Percentiles rank a stretch among this genome's conserved stretches.
Evolutionary conservation across 2,888 invertebrate genomes (phyloP).

Genomic region (Agriotes lineatus): DNA sequence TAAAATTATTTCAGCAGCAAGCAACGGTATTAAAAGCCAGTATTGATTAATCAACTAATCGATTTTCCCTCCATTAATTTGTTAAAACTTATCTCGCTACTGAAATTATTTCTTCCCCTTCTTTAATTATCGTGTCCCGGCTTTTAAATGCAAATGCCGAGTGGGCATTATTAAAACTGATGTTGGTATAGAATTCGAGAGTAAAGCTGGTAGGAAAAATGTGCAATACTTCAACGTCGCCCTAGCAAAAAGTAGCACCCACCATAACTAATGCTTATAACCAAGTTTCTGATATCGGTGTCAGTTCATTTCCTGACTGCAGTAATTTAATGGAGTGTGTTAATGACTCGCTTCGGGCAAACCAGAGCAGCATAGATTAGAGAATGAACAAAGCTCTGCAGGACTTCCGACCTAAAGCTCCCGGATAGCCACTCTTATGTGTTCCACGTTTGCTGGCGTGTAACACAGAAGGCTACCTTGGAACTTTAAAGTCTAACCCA

Average conservation of each 20-base stretch:
- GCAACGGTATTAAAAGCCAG: background rate
- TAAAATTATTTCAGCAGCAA: too few relatives aligned
- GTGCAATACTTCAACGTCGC: slow-evolving; percentile 2
- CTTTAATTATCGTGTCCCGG: slow-evolving; percentile 10
- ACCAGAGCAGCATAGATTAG: slow-evolving; percentile 51
- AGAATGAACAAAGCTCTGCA: slow-evolving; percentile 53
- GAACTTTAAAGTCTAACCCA: slow-evolving; percentile 21
- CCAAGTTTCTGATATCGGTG: slow-evolving; percentile 45
- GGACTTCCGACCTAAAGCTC: slow-evolving; percentile 53
- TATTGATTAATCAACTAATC: background rate
- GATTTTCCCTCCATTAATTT: slow-evolving; percentile 3
- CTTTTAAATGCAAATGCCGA: slow-evolving; percentile 8
- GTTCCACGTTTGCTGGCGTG: slow-evolving; percentile 20
- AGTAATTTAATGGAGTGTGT: slow-evolving; percentile 58
- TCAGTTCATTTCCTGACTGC: slow-evolving; percentile 54
- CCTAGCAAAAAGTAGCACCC: slow-evolving; percentile 24
- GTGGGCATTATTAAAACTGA: slow-evolving; percentile 14
- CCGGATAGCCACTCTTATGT: slow-evolving; percentile 32
- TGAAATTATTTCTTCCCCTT: slow-evolving; percentile 5
- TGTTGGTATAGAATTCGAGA: slow-evolving; percentile 19
- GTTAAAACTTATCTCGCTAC: slow-evolving; percentile 6
- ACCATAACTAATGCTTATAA: slow-evolving; percentile 39
- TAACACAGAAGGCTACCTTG: slow-evolving; percentile 22
- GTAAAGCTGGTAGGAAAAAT: slow-evolving; percentile 34
- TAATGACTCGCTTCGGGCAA: slow-evolving; percentile 55